phyloP scores from a whole-genome alignment of 2,113 vertebrate species.

The Dinomys branickii region DNA sequence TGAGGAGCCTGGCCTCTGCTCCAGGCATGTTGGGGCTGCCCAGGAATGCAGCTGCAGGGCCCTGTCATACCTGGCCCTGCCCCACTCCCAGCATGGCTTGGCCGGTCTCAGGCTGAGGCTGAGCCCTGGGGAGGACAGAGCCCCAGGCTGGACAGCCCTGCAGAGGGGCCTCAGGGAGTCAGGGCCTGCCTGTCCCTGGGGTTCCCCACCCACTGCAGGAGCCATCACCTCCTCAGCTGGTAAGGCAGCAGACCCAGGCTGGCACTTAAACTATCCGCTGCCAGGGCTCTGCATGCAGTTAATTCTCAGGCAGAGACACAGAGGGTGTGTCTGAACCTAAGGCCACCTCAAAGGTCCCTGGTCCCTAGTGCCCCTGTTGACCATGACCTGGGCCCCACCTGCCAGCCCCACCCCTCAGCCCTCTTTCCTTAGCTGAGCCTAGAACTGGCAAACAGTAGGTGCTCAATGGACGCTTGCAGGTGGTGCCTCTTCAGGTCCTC shows the following conservation, averaged over 20 bases:
- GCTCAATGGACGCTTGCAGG: accelerated
- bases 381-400: background rate
- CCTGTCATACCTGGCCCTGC: background rate
- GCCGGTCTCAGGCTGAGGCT: background rate
- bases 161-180: background rate
- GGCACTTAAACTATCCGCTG: background rate
- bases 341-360: background rate
- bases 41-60: background rate
- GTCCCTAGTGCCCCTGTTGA: background rate
- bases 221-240: too few relatives aligned
- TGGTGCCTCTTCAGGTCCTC: accelerated
- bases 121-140: background rate
- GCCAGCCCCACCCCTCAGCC: background rate
- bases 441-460: background rate
- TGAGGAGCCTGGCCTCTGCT: background rate
- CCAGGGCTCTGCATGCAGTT: background rate
- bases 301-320: too few relatives aligned
- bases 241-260: accelerated
- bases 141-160: accelerated
- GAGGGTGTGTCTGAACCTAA: background rate
- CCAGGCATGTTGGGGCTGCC: background rate
- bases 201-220: accelerated
- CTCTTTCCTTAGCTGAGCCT: background rate
- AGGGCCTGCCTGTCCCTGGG: background rate
- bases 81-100: background rate